Base-by-base conservation (phyloP, 2,113 vertebrate species). In the Catharus minimus region DNA sequence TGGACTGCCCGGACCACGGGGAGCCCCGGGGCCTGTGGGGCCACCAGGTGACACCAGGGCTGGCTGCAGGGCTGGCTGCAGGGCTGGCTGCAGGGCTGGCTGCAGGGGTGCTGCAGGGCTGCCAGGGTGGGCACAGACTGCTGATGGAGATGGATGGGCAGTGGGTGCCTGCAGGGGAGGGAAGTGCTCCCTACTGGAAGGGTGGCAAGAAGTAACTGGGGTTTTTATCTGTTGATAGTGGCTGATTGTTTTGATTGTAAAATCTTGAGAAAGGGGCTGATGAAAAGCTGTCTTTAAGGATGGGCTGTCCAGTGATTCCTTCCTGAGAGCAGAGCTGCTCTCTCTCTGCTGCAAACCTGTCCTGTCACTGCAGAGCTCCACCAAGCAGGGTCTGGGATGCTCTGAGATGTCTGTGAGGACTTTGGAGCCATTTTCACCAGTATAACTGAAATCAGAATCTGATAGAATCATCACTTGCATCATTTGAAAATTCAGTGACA, bases 1-100 rank as follows among this genome's bases (percentile, higher is more conserved):
- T 0, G 98, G 98, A 4, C 58, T 98, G 91, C 98, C 98, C 2
- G 98, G 98, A 33, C 97, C 97, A 7, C 97, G 97, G 30, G 98
- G 98, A 13, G 97, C 97, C 24, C 97, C 97, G 0, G 98, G 98
- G 6, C 98, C 98, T 1, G 3, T 82, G 39, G 97, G 97, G 50
- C 96, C 96, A 1, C 98, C 98, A 94, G 98, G 98, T 98, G 94
- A 94, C 46, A 30, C 20, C 8, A 0, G 23, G 7, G 20, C 38
- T 11, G 38, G 24, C 5, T 15, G 46, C 27, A 33, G 33, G 33
- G 33, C 33, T 33, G 33, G 33, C 33, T 36, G 33, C 33, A 5
- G 46, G 32, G 49, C 15, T 9, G 49, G 33, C 33, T 36, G 33
- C 14, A 0, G 23, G 7, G 20, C 38, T 11, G 38, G 24, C 5